A percentile compares a stretch with the other conserved stretches of the same genome.
phyloP scores from a whole-genome alignment of 1,140 invertebrate species.

The Hylaeus volcanicus region DNA sequence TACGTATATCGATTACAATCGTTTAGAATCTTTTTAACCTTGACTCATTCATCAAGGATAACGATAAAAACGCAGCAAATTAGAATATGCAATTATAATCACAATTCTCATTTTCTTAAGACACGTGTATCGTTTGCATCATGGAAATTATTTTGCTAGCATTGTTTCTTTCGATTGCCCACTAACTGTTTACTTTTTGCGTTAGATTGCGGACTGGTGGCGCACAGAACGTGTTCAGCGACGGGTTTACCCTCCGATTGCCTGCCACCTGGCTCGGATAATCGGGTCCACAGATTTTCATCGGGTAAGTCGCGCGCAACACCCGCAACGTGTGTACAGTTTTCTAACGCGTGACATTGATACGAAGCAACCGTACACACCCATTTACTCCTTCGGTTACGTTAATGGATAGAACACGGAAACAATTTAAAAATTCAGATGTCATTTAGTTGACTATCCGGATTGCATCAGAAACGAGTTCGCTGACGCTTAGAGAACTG shows the following conservation, averaged over 20 bases:
- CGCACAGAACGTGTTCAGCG: constrained; percentile 86
- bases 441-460: constrained; percentile 44
- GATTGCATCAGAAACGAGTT: constrained; percentile 61
- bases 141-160: no score
- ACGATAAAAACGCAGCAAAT: no score
- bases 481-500: constrained; percentile 31
- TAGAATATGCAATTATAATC: no score
- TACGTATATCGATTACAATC: constrained; percentile 68
- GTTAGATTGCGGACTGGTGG: constrained; percentile 86
- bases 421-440: constrained; percentile 58
- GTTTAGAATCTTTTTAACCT: no score
- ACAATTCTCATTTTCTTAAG: no score
- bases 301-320: constrained; percentile 67
- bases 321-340: not conserved
- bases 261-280: constrained; percentile 69
- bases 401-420: constrained; percentile 50
- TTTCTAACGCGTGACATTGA: constrained; percentile 33
- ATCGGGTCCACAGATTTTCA: constrained; percentile 72
- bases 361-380: constrained; percentile 15
- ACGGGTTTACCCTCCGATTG: constrained; percentile 82
- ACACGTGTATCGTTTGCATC: no score
- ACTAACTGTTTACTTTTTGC: constrained; percentile 23
- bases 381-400: constrained; percentile 42
- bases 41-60: no score
- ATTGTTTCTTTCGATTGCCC: no score